A percentile compares a stretch with the other conserved stretches of the same genome.
Conservation (phyloP, 1,140 invertebrate species). For the Nephila pilipes region DNA sequence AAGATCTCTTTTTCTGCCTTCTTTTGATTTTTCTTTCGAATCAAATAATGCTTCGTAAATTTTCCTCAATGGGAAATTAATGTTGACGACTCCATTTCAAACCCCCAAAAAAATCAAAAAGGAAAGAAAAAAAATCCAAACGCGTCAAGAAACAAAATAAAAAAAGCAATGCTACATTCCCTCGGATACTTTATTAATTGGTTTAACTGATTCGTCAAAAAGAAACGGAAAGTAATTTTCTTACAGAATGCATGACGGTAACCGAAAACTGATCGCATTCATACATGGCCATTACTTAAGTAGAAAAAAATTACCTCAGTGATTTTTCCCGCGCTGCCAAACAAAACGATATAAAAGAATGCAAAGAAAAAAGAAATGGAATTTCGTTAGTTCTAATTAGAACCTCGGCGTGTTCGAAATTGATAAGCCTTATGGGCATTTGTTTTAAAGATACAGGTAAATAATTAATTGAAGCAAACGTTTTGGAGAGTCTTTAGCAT, state of each 20-base stretch:
- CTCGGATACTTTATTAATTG: slow-evolving; percentile 20
- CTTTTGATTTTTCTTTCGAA: not conserved
- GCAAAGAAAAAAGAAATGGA: slow-evolving; percentile 15
- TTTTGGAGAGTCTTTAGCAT: not conserved
- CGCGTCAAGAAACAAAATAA: not conserved
- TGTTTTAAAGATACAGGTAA: slow-evolving; percentile 55
- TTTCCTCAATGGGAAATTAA: slow-evolving; percentile 12
- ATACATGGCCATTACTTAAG: not conserved
- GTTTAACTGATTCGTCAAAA: slow-evolving; percentile 12
- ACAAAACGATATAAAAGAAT: slow-evolving; percentile 39
- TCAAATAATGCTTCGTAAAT: slow-evolving; percentile 26
- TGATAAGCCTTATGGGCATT: slow-evolving; percentile 53
- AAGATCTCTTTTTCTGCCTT: not conserved
- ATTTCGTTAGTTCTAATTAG: slow-evolving; percentile 62
- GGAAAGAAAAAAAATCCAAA: not conserved
- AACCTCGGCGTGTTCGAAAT: slow-evolving; percentile 47
- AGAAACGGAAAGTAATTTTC: slow-evolving; percentile 19
- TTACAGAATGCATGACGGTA: not conserved
- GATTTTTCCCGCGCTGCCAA: not conserved
- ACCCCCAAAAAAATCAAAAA: not conserved
- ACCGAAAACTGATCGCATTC: slow-evolving; percentile 16
- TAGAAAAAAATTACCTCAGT: not conserved
- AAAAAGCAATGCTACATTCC: not conserved
- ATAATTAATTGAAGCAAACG: slow-evolving; percentile 54
- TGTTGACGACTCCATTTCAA: slow-evolving; percentile 20